Percentiles rank a stretch among this genome's conserved stretches.
These are phyloP conservation scores for Pterocles gutturalis DNA, from an alignment of 2,113 vertebrate genomes.

Conservation along the genomic window DNA sequence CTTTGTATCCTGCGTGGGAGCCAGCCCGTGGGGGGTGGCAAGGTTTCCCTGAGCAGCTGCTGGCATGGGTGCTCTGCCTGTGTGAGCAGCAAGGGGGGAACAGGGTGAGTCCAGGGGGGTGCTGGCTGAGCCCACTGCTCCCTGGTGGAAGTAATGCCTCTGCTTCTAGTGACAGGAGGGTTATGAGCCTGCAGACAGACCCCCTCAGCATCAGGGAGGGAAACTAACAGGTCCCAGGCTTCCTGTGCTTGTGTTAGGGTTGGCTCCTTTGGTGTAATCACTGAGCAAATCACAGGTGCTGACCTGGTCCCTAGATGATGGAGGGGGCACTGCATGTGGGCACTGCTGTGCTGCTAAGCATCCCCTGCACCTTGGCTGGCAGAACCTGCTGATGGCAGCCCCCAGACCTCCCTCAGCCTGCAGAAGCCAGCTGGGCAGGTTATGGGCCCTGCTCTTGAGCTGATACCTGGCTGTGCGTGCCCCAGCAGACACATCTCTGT, in stretches of 20 bases:
- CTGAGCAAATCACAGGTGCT: neutral
- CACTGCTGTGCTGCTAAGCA: neutral
- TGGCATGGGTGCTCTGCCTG: neutral
- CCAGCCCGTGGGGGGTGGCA: neutral
- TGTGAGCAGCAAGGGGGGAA: neutral
- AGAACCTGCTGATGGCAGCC: neutral
- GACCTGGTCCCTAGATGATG: neutral
- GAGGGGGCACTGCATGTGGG: neutral
- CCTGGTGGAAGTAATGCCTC: neutral
- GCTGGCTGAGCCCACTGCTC: neutral
- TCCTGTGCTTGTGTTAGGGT: neutral
- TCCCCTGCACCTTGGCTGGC: neutral
- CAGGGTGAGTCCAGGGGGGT: neutral
- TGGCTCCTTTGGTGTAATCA: neutral
- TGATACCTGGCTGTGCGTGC: fast-evolving
- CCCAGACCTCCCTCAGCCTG: neutral
- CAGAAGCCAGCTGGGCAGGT: neutral
- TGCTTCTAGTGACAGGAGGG: neutral
- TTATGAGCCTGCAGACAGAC: neutral
- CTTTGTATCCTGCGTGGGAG: neutral
- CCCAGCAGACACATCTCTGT: neutral
- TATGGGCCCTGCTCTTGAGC: fast-evolving
- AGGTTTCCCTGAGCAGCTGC: neutral
- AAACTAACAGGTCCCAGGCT: neutral
- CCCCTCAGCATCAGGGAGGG: neutral